Percentiles rank a stretch among this genome's conserved stretches.
Conservation (phyloP, 1,140 invertebrate species). For the Lucilia sericata region DNA sequence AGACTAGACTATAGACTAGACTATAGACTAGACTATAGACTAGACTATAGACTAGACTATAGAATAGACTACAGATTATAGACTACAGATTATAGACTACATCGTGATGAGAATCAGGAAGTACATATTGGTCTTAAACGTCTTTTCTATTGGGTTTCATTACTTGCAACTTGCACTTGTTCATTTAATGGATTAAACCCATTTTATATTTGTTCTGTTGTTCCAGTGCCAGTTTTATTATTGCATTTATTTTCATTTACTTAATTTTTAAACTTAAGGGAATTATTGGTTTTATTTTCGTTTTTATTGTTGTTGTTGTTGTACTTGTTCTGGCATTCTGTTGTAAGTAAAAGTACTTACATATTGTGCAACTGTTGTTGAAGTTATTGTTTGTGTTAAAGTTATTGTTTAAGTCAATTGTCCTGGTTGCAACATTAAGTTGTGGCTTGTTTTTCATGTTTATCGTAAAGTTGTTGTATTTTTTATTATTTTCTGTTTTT, state of each 20-base stretch:
- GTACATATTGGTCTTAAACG: too few species aligned
- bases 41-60: too few species aligned
- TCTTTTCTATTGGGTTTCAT: neutral
- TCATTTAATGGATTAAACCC: neutral
- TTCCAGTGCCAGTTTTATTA: conserved; percentile 15
- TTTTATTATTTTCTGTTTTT: neutral
- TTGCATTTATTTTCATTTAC: conserved; percentile 8
- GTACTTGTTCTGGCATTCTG: neutral
- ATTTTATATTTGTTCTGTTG: conserved; percentile 1
- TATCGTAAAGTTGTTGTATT: neutral
- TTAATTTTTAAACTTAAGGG: conserved; percentile 15
- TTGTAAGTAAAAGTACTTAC: neutral
- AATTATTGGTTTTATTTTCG: conserved; percentile 17
- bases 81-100: too few species aligned
- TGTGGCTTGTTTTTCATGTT: neutral
- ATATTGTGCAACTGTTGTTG: neutral
- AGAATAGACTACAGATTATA: too few species aligned
- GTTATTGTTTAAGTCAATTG: neutral
- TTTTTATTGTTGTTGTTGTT: too few species aligned
- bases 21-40: too few species aligned
- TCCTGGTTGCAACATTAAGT: conserved; percentile 5
- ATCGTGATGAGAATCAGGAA: too few species aligned
- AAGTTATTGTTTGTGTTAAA: neutral
- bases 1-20: too few species aligned
- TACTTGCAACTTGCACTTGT: neutral